Conservation (phyloP, 2,797 vertebrate species). For the Myotis pilosus region DNA sequence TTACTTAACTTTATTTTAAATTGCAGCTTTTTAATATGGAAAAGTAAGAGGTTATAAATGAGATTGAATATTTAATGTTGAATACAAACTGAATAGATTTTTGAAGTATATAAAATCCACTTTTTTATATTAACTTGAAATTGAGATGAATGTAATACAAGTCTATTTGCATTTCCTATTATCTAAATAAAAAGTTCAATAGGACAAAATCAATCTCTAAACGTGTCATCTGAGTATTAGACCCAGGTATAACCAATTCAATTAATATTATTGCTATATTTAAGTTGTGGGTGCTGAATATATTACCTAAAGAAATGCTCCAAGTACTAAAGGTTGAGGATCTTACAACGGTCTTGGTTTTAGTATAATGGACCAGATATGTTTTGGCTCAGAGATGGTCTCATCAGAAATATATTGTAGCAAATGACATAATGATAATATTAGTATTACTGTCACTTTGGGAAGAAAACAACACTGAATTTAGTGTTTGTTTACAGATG, state of each 20-base stretch:
- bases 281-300: background rate
- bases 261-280: background rate
- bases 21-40: background rate
- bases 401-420: background rate
- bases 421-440: background rate
- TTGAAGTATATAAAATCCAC: background rate
- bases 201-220: background rate
- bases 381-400: background rate
- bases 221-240: background rate
- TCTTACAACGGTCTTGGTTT: background rate
- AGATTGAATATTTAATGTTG: background rate
- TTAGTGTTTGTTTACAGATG: background rate
- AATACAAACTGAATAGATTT: background rate
- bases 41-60: background rate
- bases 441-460: background rate
- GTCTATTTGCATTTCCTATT: conserved; percentile 1
- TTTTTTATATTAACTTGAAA: conserved; percentile 26
- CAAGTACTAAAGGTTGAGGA: background rate
- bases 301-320: background rate
- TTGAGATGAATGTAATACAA: background rate
- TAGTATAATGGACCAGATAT: background rate
- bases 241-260: background rate
- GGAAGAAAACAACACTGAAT: background rate
- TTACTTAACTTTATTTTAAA: background rate
- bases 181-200: background rate